Evolutionary conservation across 2,113 vertebrate species (phyloP).

Genomic region (Vidua chalybeata): DNA sequence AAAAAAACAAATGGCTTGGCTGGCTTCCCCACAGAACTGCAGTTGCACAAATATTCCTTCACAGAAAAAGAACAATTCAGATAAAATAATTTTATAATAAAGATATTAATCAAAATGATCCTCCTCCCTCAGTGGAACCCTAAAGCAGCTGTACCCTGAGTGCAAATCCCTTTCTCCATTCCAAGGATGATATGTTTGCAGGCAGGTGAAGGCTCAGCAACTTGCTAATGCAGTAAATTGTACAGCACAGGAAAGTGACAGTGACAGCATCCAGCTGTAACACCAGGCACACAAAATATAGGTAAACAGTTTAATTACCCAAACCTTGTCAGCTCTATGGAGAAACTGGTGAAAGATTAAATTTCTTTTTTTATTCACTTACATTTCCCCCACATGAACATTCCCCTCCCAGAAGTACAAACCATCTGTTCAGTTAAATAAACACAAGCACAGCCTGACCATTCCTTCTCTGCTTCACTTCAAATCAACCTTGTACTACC

Average conservation of each 20-base stretch:
- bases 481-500: not conserved
- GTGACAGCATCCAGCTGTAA: not conserved
- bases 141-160: not conserved
- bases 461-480: not conserved
- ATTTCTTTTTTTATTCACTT: not conserved
- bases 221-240: not conserved
- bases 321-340: not conserved
- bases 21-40: not conserved
- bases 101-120: not conserved
- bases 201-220: not conserved
- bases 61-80: not conserved
- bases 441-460: not conserved
- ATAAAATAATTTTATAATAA: not conserved
- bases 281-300: not conserved
- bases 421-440: not conserved
- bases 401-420: not conserved
- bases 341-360: not conserved
- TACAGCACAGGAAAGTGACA: not conserved
- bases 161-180: not conserved
- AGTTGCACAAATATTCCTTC: not conserved
- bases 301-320: conserved; percentile 33
- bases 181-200: not conserved
- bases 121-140: not conserved
- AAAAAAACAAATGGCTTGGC: not conserved
- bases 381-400: not conserved